Evolutionary conservation across 2,888 invertebrate species (phyloP), one percentile per base, ranked within the genome.

Genomic region (Colletes collaris): DNA sequence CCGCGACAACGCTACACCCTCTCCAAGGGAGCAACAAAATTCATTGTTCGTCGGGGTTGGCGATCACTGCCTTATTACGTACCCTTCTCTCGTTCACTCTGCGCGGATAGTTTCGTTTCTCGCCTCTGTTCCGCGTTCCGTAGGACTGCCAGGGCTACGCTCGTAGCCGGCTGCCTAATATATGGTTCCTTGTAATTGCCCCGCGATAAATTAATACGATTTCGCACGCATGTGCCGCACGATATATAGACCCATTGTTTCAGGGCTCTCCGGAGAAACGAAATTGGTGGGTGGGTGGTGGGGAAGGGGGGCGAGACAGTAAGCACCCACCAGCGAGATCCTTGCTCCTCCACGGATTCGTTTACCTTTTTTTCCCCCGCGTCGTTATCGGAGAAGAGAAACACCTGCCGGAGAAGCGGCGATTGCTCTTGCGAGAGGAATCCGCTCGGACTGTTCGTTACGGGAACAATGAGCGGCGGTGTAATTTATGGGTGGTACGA

Each of bases 111-210:
- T 66, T 80, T 74, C 76, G 67, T 68, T 75, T 59, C 77, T 72
- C 78, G 63, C 71, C 49, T 62, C 65, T 55, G 50, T 65, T 67
- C 76, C 60, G 72, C 66, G 64, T 69, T 71, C 60, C 79, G 70
- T 59, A 70, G 80, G 50, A 79, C 81, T 72, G 82, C 65, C 86
- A 81, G 75, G 59, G 62, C 68, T 63, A 76, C 76, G 74, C 78
- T 84, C 78, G 79, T 79, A 82, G 76, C 77, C 77, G 81, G 35
- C 86, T 82, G 85, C 84, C 84, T 92, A 90, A 91, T 91, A 89
- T 90, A 91, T 89, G 88, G 89, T 91, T 90, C 86, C 90, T 91
- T 91, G 91, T 91, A 92, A 91, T 91, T 91, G 89, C 91, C 86
- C 85, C 76, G 86, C 89, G 86, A 91, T 91, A 91, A 91, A 91